Conservation (phyloP, 2,888 invertebrate genomes). For the Bruchidius siliquastri region DNA sequence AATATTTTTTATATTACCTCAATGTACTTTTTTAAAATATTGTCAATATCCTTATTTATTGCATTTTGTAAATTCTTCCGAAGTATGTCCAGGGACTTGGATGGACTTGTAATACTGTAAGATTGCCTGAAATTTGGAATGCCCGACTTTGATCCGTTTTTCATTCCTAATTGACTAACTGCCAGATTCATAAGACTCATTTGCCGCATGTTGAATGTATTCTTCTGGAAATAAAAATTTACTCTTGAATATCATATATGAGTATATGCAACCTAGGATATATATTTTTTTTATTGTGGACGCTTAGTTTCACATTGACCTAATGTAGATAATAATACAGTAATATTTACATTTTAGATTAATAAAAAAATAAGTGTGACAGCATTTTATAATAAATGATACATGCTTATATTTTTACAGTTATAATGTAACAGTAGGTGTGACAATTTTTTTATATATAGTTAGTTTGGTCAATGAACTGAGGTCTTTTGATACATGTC, state of each 20-base stretch:
- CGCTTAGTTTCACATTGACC: too few relatives aligned
- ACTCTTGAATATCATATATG: background rate
- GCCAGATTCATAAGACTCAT: conserved; percentile 68
- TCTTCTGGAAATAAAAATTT: conserved; percentile 42
- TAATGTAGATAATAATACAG: too few relatives aligned
- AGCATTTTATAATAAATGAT: too few relatives aligned
- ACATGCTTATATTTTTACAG: too few relatives aligned
- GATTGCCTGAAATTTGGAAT: conserved; percentile 43
- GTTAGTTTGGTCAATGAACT: too few relatives aligned
- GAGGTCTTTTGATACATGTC: too few relatives aligned
- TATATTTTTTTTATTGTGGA: too few relatives aligned
- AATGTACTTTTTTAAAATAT: conserved; percentile 71
- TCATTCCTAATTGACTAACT: conserved; percentile 56
- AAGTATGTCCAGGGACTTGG: conserved; percentile 63
- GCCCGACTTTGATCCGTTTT: conserved; percentile 49
- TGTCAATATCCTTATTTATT: conserved; percentile 74
- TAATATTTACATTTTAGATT: too few relatives aligned
- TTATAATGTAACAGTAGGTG: too few relatives aligned
- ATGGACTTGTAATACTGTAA: conserved; percentile 49
- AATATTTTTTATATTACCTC: conserved; percentile 51
- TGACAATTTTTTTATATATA: too few relatives aligned
- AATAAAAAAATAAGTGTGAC: too few relatives aligned
- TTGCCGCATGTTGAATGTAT: conserved; percentile 64
- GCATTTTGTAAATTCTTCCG: conserved; percentile 71
- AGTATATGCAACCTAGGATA: background rate